Conservation (phyloP, 2,888 invertebrate genomes). For the Cantharis nigra region DNA sequence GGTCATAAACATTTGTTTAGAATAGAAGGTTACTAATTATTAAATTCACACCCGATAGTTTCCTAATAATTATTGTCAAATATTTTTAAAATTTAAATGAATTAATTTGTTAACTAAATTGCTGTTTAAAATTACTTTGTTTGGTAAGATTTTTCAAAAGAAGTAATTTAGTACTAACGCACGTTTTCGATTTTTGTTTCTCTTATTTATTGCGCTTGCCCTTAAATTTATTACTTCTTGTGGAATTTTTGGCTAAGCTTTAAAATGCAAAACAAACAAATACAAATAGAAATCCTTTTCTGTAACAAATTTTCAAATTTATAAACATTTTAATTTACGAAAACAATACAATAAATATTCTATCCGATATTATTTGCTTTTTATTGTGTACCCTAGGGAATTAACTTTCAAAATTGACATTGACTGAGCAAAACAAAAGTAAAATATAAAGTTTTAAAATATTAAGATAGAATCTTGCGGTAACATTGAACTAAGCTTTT, state of each 20-base stretch:
- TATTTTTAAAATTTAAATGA: neutral
- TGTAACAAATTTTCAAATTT: neutral
- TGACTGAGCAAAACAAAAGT: neutral
- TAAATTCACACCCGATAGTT: neutral
- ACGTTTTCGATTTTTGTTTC: neutral
- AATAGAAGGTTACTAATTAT: neutral
- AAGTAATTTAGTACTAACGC: neutral
- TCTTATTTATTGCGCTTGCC: neutral
- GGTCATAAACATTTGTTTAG: neutral
- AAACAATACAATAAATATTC: neutral
- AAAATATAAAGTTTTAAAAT: neutral
- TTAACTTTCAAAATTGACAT: neutral
- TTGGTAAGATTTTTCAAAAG: neutral
- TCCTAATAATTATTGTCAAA: neutral
- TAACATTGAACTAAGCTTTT: neutral
- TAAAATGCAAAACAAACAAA: neutral
- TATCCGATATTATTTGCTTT: neutral
- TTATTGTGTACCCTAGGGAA: neutral
- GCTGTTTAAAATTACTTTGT: neutral
- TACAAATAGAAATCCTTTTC: neutral
- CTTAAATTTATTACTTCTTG: neutral
- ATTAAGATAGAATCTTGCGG: neutral
- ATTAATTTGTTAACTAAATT: neutral
- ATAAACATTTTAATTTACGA: neutral
- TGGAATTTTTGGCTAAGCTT: neutral